Base-by-base conservation (phyloP, 1,140 invertebrate species). In the Micrasema minimum region DNA sequence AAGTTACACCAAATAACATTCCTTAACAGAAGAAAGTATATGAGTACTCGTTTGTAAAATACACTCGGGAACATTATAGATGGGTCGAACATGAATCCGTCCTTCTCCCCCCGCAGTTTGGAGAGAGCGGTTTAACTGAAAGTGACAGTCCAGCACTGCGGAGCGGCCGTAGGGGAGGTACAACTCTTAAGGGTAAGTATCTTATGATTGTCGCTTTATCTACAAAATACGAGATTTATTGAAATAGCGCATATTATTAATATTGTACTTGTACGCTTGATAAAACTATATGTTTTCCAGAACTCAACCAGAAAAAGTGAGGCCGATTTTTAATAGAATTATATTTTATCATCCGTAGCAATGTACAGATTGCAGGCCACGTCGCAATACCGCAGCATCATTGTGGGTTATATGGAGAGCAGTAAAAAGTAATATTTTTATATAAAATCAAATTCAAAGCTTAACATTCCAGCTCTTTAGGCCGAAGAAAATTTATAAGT, bases 51-150 rank as follows among this genome's bases (percentile, higher is more conserved):
- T 72, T 93, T 88, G 76, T 92, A 93, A 76, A 93, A 92, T 0
- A 96, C 92, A n/a, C 12, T 93, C 94, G 55, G 83, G 93, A 20
- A 94, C 93, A 77, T 96, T 94, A 80, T 94, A n/a, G n/a, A 95
- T 1, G 94, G 93, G 80, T 97, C 94, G 78, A 95, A 96, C 0
- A 96, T 87, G 76, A 96, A 93, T 16, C 93, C 94, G 80, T 97
- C 95, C 81, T 96, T 96, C 78, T 95, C 94, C 96, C 97, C 98
- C 55, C 93, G 90, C 18, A 97, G 85, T 79, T 95, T 94, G n/a
- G 93, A 94, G 62, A 97, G 84, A 1, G 95, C 96, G 97, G 86
- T 97, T 98, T 0, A 96, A 93, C 76, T 94, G 89, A 76, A 96
- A 95, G 78, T 96, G 93, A 80, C 96, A 98, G 80, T 96, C 93